Conservation (phyloP, 2,113 vertebrate genomes). For the Corythaixoides concolor region DNA sequence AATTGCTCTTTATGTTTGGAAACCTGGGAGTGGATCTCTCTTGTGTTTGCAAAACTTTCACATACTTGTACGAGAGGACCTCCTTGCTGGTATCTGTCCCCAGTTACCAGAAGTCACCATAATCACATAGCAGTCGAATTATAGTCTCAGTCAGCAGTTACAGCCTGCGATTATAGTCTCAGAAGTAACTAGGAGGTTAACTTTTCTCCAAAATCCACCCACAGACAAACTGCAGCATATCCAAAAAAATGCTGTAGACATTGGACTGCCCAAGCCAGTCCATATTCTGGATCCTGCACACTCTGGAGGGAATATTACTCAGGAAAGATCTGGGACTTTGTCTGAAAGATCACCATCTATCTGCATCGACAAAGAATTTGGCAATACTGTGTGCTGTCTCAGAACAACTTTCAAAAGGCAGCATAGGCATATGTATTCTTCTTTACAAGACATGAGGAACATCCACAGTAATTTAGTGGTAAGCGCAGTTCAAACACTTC, state of each 20-base stretch:
- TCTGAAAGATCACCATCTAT: neutral
- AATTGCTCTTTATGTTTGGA: neutral
- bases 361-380: neutral
- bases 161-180: neutral
- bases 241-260: neutral
- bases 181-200: neutral
- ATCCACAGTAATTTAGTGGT: neutral
- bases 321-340: neutral
- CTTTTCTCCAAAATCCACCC: neutral
- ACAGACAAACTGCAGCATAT: neutral
- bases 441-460: neutral
- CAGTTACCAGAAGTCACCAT: neutral
- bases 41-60: neutral
- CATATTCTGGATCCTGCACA: neutral
- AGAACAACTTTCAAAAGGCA: neutral
- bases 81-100: fast-evolving
- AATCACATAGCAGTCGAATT: neutral
- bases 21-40: neutral
- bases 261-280: neutral
- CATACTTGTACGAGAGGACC: neutral
- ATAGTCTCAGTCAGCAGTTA: neutral
- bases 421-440: neutral
- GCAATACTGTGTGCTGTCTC: neutral
- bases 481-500: neutral
- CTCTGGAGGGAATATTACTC: neutral